Evolutionary conservation across 2,888 invertebrate species (phyloP), one percentile per base, ranked within the genome.

Genomic region (Clusia tigrina): DNA sequence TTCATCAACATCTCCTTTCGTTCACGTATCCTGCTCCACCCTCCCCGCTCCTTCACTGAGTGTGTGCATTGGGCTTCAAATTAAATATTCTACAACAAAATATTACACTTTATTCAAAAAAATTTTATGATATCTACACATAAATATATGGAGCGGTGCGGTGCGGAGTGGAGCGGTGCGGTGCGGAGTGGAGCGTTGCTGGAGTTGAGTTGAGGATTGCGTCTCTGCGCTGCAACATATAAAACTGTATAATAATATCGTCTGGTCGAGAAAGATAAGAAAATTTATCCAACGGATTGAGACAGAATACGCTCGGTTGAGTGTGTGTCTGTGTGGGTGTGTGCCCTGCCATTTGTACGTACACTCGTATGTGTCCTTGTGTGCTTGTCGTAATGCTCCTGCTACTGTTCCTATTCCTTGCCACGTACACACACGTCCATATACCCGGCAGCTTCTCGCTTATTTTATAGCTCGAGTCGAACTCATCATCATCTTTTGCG

Each of bases 211-310:
- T 42, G 42, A 42, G 42, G 15, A 42, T 5, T 32, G 6, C 42
- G 9, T n/a, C 42, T 32, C 12, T 15, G 42, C 42, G 3, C 3
- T 42, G 42, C 42, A 9, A n/a, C 42, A 15, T 6, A 72, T 71
- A 69, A 72, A 72, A 73, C 69, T 73, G 71, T 71, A 71, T 79
- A 77, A 81, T 81, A 83, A 82, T 83, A 83, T 81, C 81, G 82
- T 82, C 82, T 83, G 83, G 82, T 79, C 81, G 82, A 72, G 74
- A 73, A 70, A 82, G 82, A 82, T 82, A 82, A 82, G 82, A 78
- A 80, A 79, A 78, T 80, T 78, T 79, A 80, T 80, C 79, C 79
- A 78, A 78, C 75, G 79, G 79, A 79, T 78, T 78, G 77, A 20
- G 51, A 20, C 26, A 32, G 58, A 53, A 20, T 56, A 22, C 20